These are phyloP conservation scores for Pseudopodoces humilis DNA, from an alignment of 2,113 vertebrate species.

Conservation along the genomic window DNA sequence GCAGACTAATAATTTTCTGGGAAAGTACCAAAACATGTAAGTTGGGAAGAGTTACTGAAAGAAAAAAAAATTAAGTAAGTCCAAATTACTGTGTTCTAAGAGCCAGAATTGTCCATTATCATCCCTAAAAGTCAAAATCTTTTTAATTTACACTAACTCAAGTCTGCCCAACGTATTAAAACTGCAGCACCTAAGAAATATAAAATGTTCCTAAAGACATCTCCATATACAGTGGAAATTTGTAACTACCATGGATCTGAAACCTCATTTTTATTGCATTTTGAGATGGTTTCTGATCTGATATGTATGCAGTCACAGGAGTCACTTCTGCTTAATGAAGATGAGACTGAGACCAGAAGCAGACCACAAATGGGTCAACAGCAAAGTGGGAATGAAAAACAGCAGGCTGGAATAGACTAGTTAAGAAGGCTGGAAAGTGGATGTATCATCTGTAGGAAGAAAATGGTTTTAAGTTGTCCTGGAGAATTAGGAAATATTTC, in stretches of 20 bases:
- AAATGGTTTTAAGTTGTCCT: not conserved
- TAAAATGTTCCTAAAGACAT: not conserved
- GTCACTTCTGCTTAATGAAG: not conserved
- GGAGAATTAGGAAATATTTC: not conserved
- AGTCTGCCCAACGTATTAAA: not conserved
- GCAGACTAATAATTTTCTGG: not conserved
- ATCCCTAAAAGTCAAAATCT: not conserved
- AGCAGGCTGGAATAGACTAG: not conserved
- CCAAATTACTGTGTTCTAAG: not conserved
- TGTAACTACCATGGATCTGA: not conserved
- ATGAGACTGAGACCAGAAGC: not conserved
- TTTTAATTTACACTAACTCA: not conserved
- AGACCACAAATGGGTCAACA: not conserved
- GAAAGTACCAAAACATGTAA: not conserved
- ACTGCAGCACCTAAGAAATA: not conserved
- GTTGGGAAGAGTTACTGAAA: not conserved
- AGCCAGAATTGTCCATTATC: not conserved
- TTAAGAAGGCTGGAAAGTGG: not conserved
- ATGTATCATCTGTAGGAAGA: not conserved
- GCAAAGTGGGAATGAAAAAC: not conserved
- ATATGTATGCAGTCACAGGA: accelerated
- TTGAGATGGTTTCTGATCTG: not conserved
- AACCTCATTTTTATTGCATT: not conserved
- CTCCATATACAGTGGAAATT: not conserved
- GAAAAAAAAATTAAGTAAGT: not conserved